Conservation (phyloP, 2,113 vertebrate species). For the Sceloporus undulatus region DNA sequence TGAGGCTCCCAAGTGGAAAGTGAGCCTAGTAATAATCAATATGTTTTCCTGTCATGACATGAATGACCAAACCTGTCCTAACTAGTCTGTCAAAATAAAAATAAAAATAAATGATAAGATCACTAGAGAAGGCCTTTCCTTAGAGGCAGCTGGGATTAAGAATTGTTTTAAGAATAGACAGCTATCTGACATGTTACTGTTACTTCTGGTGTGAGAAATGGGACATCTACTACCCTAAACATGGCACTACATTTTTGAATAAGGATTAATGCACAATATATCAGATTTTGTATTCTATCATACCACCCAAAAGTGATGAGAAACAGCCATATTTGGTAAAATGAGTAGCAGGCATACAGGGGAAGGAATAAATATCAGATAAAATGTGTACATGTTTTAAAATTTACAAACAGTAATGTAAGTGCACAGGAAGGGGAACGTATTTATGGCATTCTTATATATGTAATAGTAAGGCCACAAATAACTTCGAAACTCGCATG, state of each 20-base stretch:
- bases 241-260: conserved; percentile 27
- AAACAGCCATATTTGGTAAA: conserved; percentile 26
- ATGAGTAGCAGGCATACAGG: not conserved
- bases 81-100: not conserved
- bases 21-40: not conserved
- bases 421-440: conserved; percentile 30
- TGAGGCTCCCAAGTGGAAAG: not conserved
- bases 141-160: not conserved
- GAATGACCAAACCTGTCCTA: not conserved
- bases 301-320: not conserved
- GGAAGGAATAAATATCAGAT: conserved; percentile 24
- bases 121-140: not conserved
- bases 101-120: not conserved
- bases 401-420: conserved; percentile 41
- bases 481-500: not conserved
- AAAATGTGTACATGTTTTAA: conserved; percentile 13
- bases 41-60: not conserved
- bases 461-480: conserved; percentile 20
- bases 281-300: not conserved
- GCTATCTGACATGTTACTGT: conserved; percentile 43
- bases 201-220: conserved; percentile 56
- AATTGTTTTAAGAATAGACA: conserved; percentile 50
- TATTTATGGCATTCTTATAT: conserved; percentile 26
- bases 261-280: conserved; percentile 40
- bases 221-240: conserved; percentile 49